phyloP scores from a whole-genome alignment of 2,797 vertebrate genomes.

The Pangasius mekongensis region DNA sequence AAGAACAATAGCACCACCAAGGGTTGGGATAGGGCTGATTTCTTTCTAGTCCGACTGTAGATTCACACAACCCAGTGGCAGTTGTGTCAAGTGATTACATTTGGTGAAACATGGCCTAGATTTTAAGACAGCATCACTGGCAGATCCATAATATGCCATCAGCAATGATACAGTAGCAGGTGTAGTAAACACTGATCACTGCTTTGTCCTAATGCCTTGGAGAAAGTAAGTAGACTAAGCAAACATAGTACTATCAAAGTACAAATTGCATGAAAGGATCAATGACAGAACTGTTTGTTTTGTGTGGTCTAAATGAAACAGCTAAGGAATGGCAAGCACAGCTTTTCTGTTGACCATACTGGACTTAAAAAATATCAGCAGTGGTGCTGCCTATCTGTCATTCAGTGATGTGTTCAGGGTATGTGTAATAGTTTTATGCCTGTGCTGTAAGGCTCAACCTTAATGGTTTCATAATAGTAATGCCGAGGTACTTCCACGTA shows the following conservation, averaged over 20 bases:
- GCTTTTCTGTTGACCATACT: not conserved
- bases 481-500: not conserved
- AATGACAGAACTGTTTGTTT: constrained; percentile 3
- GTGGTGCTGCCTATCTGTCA: not conserved
- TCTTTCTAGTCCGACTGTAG: not conserved
- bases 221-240: not conserved
- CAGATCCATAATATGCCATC: too few relatives aligned
- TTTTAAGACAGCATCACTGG: not conserved
- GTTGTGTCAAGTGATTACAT: not conserved
- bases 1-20: not conserved
- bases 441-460: not conserved
- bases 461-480: not conserved
- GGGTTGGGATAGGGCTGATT: not conserved
- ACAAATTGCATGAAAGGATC: not conserved
- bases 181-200: not conserved
- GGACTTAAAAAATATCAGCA: not conserved
- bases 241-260: not conserved
- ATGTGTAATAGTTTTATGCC: not conserved
- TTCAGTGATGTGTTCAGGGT: not conserved
- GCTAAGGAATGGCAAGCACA: not conserved
- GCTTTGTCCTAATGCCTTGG: not conserved
- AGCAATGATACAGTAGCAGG: not conserved
- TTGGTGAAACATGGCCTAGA: not conserved
- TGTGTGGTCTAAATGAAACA: not conserved
- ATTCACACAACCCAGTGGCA: not conserved